Percentiles rank a stretch among this genome's conserved stretches.
phyloP scores from a whole-genome alignment of 2,888 invertebrate genomes.

The Mactromeris polynyma region DNA sequence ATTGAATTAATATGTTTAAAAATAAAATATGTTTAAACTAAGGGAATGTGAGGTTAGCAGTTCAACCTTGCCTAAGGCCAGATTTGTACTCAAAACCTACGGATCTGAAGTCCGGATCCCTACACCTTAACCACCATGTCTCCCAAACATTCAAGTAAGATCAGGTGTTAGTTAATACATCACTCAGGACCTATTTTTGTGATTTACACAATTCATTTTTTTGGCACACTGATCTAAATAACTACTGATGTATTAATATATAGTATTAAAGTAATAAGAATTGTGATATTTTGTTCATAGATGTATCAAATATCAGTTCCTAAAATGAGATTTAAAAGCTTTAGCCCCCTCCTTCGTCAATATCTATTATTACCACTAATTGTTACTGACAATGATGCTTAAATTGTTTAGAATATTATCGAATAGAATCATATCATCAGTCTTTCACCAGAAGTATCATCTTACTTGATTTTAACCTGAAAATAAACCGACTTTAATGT shows the following conservation, averaged over 20 bases:
- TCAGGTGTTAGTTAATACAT: neutral
- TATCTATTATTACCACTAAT: neutral
- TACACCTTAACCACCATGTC: too few species aligned
- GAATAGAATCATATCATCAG: neutral
- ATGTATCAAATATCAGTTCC: neutral
- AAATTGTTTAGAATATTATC: neutral
- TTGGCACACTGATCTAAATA: neutral
- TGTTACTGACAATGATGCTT: neutral
- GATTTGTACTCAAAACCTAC: too few species aligned
- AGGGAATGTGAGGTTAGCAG: too few species aligned
- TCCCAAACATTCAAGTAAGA: neutral
- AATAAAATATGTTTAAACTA: too few species aligned
- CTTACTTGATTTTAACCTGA: neutral
- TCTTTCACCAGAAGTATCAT: neutral
- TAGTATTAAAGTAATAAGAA: neutral
- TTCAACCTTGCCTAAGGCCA: too few species aligned
- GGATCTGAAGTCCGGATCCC: too few species aligned
- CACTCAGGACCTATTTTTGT: neutral
- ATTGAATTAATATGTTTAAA: too few species aligned
- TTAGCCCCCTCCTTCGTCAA: neutral
- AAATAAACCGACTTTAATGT: neutral
- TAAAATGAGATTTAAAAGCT: neutral
- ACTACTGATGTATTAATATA: neutral
- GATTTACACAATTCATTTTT: neutral
- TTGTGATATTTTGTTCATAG: neutral